Base-by-base conservation (phyloP, 2,113 vertebrate species). In the Apodemus sylvaticus region DNA sequence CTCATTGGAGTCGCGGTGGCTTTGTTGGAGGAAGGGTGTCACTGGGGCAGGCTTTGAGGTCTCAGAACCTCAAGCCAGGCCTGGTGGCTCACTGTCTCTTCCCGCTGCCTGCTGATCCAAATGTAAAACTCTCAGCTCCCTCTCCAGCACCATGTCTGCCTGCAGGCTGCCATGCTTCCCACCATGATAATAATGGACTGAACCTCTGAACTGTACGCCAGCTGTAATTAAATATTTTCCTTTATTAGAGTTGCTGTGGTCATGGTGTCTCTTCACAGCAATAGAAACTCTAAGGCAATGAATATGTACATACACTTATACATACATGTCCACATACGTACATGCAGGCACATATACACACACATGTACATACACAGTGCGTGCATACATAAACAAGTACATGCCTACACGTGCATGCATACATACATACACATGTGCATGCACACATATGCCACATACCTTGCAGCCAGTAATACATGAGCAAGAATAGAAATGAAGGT, bases 391-490 rank as follows among this genome's bases (percentile, higher is more conserved):
- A 70, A 34, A 68, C 66, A 68, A n/a, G 34, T 48, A 51, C 13
- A 34, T 34, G 14, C 76, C 45, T 51, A 7, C 31, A 81, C 31
- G 55, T 9, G 24, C 10, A 48, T 5, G 20, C 4, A 3, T 14
- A 19, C 5, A 79, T 0, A 7, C 0, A 60, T 3, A 64, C 10
- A 22, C 16, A 73, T 5, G 7, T 39, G 6, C 20, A n/a, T 10
- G 24, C 24, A 83, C 1, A 29, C 81, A 62, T 2, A 64, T 34
- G 64, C 64, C 14, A 71, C 66, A 10, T 68, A 82, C 76, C 31
- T 64, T 71, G 88, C 58, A 88, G 24, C 70, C 76, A 91, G n/a
- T 48, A 12, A 93, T 48, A 53, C 31, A 26, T 39, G 62, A 64
- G 34, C 42, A 68, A 79, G 53, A 77, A 85, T 48, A 78, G 42